Conservation (phyloP, 2,797 vertebrate genomes). For the Coregonus sp. region DNA sequence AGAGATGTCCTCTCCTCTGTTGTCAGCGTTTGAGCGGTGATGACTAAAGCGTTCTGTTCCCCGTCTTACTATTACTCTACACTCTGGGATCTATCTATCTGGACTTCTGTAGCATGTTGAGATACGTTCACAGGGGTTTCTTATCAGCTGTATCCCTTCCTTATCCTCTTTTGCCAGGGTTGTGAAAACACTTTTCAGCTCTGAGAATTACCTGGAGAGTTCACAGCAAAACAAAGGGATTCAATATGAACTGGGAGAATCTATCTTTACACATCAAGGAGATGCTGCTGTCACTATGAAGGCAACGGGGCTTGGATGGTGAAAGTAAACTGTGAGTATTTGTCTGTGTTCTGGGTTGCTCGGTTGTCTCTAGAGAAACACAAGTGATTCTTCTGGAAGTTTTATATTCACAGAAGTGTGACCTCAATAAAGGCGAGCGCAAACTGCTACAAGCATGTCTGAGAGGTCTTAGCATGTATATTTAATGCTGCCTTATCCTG, state of each 20-base stretch:
- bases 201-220: constrained; percentile 55
- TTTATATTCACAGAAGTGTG: constrained; percentile 51
- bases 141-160: constrained; percentile 26
- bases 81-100: constrained; percentile 24
- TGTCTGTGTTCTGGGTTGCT: constrained; percentile 54
- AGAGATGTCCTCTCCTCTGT: constrained; percentile 4
- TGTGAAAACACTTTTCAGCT: constrained; percentile 51
- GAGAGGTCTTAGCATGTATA: constrained; percentile 67
- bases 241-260: constrained; percentile 59
- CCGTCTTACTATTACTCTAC: constrained; percentile 25
- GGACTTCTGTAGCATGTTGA: constrained; percentile 36
- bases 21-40: constrained; percentile 38
- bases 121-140: constrained; percentile 58
- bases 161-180: constrained; percentile 54
- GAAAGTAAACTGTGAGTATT: constrained; percentile 62
- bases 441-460: constrained; percentile 63
- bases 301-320: constrained; percentile 30
- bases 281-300: constrained; percentile 27
- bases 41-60: constrained; percentile 34
- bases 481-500: constrained; percentile 73
- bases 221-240: constrained; percentile 69
- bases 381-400: constrained; percentile 25
- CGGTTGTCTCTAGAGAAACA: constrained; percentile 32
- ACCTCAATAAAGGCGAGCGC: constrained; percentile 54
- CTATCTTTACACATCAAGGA: constrained; percentile 42